Evolutionary conservation across 2,113 vertebrate genomes (phyloP).

Genomic region (Platichthys stellatus): DNA sequence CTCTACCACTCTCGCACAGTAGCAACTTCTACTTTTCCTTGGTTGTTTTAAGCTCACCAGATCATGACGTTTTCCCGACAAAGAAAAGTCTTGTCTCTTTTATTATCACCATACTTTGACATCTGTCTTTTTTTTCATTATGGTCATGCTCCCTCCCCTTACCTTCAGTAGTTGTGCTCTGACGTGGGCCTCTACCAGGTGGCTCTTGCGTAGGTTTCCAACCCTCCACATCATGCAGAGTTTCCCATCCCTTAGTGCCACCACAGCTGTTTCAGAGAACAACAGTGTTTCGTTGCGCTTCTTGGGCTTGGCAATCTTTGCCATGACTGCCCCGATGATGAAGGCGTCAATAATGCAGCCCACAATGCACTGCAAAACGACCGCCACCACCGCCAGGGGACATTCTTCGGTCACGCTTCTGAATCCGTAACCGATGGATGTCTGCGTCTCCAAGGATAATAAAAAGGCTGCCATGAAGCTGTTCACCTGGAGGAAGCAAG

Average conservation of each 20-base stretch:
- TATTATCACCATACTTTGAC: background rate
- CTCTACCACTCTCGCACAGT: slow-evolving; percentile 12
- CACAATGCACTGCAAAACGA: slow-evolving; percentile 92
- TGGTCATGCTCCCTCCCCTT: slow-evolving; percentile 16
- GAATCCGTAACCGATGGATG: slow-evolving; percentile 93
- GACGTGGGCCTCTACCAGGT: slow-evolving; percentile 92
- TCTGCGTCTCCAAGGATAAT: slow-evolving; percentile 93
- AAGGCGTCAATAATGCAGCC: slow-evolving; percentile 94
- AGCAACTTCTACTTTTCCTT: background rate
- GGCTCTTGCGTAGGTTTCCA: slow-evolving; percentile 90
- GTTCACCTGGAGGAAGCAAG: slow-evolving; percentile 90
- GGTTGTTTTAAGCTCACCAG: background rate
- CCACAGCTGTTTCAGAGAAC: slow-evolving; percentile 89
- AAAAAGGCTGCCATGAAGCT: slow-evolving; percentile 93
- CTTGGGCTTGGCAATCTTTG: slow-evolving; percentile 94
- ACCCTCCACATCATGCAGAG: slow-evolving; percentile 95
- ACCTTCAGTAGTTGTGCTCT: slow-evolving; percentile 90
- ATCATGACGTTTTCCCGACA: background rate
- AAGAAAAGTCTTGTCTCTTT: background rate
- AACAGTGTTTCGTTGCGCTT: slow-evolving; percentile 92
- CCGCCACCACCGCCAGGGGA: slow-evolving; percentile 89
- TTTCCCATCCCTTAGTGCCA: slow-evolving; percentile 88
- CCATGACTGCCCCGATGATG: slow-evolving; percentile 92
- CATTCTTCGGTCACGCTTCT: slow-evolving; percentile 93
- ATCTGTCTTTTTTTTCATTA: background rate